Evolutionary conservation across 2,113 vertebrate genomes (phyloP).

Genomic region (Nerophis ophidion): DNA sequence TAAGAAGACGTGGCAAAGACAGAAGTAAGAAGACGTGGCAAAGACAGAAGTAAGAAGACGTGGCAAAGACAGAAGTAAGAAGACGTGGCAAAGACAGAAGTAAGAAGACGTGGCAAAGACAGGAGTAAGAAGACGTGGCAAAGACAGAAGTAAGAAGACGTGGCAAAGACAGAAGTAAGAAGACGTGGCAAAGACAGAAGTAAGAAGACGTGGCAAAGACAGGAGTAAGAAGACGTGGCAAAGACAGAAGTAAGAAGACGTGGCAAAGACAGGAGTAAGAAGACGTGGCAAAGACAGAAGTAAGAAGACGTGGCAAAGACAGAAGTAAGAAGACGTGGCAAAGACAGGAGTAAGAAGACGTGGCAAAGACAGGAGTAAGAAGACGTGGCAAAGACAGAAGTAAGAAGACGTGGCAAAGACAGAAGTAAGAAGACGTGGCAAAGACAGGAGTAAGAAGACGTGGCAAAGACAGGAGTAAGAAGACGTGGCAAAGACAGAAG

Average conservation of each 20-base stretch:
- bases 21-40: too few relatives aligned
- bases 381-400: too few relatives aligned
- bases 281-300: too few relatives aligned
- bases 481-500: too few relatives aligned
- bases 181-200: slow-evolving; percentile 6
- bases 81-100: slow-evolving; percentile 6
- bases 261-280: slow-evolving; percentile 7
- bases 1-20: too few relatives aligned
- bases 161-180: slow-evolving; percentile 8
- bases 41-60: slow-evolving; percentile 1
- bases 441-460: slow-evolving; percentile 1
- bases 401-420: too few relatives aligned
- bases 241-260: too few relatives aligned
- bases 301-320: too few relatives aligned
- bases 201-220: neutral
- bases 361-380: slow-evolving; percentile 4
- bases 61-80: slow-evolving; percentile 5
- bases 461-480: slow-evolving; percentile 4
- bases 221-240: neutral
- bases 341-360: slow-evolving; percentile 1
- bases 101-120: neutral
- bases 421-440: neutral
- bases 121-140: neutral
- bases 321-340: neutral
- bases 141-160: too few relatives aligned